Base-by-base conservation (phyloP, 1,140 invertebrate genomes). In the Drosophila elegans region DNA sequence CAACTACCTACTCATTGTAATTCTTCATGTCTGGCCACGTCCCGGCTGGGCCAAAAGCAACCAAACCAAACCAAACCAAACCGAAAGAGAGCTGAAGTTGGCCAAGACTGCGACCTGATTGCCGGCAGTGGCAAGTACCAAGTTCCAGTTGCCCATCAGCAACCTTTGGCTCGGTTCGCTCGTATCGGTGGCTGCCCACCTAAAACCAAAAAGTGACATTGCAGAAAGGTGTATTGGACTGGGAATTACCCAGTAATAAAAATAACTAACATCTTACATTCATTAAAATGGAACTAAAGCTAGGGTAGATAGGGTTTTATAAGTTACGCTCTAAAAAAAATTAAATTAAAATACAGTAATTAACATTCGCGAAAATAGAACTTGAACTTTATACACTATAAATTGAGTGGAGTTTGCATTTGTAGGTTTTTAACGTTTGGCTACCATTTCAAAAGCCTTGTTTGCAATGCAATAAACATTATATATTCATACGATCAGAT, bases 1-100 rank as follows among this genome's bases (percentile, higher is more conserved):
- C 83, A 88, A 88, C 83, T 88, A 88, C 83, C 83, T 88, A 88
- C 83, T 88, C 83, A 89, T 88, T 88, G 83, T 88, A 88, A 89
- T 88, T 88, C 83, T 89, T 88, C 83, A 88, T 88, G 83, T 88
- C 83, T 86, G 69, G 78, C 78, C 81, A 84, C 69, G 66, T 68
- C 38, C 64, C 64, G 29, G 36, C 44, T 34, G 7, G 29, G 56
- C 38, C 56, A 44, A 68, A 61, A 45, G 55, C 59, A 32, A 45
- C 39, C 41, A 10, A 64, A 46, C 45, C 45, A 29, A 64, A 27
- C 41, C 74, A 59, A 60, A 77, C 72, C 56, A 67, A 52, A 71
- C 51, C 64, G 48, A 75, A 66, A 13, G 72, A 52, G 49, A 32
- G 29, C 5, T 7, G 7, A 44, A 75, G 16, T 1, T 21, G 72